Evolutionary conservation across 1,140 invertebrate genomes (phyloP).

Genomic region (Neodiprion fabricii): DNA sequence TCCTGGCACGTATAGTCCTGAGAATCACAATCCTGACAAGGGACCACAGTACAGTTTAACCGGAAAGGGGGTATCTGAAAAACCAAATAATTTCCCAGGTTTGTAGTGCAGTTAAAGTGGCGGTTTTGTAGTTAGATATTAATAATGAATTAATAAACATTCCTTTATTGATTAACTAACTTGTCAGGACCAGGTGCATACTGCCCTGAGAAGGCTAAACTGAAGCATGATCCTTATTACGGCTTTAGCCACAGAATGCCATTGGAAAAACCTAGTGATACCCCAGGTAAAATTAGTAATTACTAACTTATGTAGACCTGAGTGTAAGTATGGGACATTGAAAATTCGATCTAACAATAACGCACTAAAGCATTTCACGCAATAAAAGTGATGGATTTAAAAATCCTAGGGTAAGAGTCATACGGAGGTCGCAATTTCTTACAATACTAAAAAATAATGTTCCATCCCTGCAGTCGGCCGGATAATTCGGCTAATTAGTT

Average conservation of each 20-base stretch:
- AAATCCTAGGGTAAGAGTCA: conserved; percentile 17
- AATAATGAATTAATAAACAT: background rate
- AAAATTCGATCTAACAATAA: conserved; percentile 30
- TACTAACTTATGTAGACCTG: conserved; percentile 24
- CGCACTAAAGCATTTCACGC: conserved; percentile 58
- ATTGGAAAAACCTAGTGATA: conserved; percentile 42
- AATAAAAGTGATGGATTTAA: too few relatives aligned
- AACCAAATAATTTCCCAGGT: conserved; percentile 41
- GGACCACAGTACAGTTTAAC: conserved; percentile 25
- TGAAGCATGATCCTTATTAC: conserved; percentile 59
- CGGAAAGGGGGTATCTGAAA: conserved; percentile 14
- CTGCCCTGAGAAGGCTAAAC: conserved; percentile 42
- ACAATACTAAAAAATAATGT: conserved; percentile 49
- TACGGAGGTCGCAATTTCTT: conserved; percentile 46
- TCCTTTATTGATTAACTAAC: conserved; percentile 1
- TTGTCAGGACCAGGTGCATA: conserved; percentile 40
- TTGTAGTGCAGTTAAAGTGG: conserved; percentile 8
- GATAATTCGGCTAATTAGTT: background rate
- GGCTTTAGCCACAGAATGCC: conserved; percentile 65
- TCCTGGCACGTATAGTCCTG: conserved; percentile 34
- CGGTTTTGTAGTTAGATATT: background rate
- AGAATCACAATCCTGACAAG: conserved; percentile 15
- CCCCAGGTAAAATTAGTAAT: conserved; percentile 43
- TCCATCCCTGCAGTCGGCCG: conserved; percentile 54
- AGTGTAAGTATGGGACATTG: conserved; percentile 27